Base-by-base conservation (phyloP, 1,140 invertebrate species). In the Himalopsyche phryganea region DNA sequence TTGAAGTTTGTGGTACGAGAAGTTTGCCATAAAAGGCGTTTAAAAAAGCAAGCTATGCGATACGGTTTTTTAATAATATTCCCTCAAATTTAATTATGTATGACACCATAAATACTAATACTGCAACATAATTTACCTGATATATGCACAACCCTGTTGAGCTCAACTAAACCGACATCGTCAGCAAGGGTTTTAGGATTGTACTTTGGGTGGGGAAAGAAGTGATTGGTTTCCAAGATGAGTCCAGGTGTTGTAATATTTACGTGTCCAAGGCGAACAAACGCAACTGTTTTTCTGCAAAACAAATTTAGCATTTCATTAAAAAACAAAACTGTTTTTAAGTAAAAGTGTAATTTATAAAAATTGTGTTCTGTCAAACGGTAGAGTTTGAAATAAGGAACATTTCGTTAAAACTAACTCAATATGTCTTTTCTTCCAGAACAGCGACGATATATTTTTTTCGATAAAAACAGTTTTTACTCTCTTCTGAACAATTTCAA, bases 131-230 rank as follows among this genome's bases (percentile, higher is more conserved):
- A n/a, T 41, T 41, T 38, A 61, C 59, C 52, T 36, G 59, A 50
- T 45, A 11, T 9, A 9, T 35, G 15, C 7, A 61, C 38, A 14
- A 17, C 49, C 17, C 46, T 41, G 33, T 45, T 36, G 7, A 61
- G 44, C 15, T 52, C 50, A 11, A 61, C 41, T 1, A 61, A n/a
- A 7, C 42, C 60, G 19, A 61, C n/a, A 42, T 61, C 59, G 35
- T 61, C 56, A 15, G 55, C 51, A 0, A 61, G 38, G 5, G 28
- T 50, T 1, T 10, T 13, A 4, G 53, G 46, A 20, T 51, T 46
- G 42, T 56, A 61, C 28, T 61, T n/a, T 10, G 59, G 53, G 44
- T 61, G 59, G n/a, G 19, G 38, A 13, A 46, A 46, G 23, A 56
- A 56, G 13, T 56, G 38, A 19, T 14, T 50, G 15, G 52, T 45